phyloP scores from a whole-genome alignment of 2,797 vertebrate genomes.

The Falco novaeseelandiae region DNA sequence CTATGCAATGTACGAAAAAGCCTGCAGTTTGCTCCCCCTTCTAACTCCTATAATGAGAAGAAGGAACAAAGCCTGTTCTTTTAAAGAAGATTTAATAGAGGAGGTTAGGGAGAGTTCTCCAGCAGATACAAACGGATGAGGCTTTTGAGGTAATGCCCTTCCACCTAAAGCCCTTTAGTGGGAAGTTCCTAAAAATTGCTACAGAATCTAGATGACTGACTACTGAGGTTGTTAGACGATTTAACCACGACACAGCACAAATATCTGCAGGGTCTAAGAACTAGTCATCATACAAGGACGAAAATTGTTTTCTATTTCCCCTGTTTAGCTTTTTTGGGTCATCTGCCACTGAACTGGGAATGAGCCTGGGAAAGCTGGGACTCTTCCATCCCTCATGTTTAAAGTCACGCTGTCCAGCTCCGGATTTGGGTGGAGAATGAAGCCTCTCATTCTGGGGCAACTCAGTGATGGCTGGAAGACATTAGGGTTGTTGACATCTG shows the following conservation, averaged over 20 bases:
- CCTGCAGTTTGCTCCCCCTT: neutral
- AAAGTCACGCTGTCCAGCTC: neutral
- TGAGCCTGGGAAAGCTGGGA: constrained; percentile 24
- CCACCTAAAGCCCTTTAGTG: neutral
- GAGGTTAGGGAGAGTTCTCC: neutral
- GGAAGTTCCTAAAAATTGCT: constrained; percentile 21
- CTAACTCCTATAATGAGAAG: neutral
- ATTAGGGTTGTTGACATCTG: constrained; percentile 46
- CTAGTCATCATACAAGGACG: neutral
- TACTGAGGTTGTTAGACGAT: neutral
- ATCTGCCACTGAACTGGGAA: constrained; percentile 1
- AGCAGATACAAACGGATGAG: neutral
- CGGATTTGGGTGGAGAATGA: neutral
- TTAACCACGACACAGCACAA: neutral
- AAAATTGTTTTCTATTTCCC: constrained; percentile 11
- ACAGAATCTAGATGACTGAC: constrained; percentile 1
- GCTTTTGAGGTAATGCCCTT: neutral
- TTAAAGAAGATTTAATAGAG: neutral
- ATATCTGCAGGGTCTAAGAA: neutral
- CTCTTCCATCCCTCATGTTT: neutral
- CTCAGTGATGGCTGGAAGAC: neutral
- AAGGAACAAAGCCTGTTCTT: neutral
- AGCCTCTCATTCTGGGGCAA: neutral
- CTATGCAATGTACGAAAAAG: neutral
- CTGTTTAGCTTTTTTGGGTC: neutral